Conservation (phyloP, 1,140 invertebrate species). For the Pachypsylla venusta region DNA sequence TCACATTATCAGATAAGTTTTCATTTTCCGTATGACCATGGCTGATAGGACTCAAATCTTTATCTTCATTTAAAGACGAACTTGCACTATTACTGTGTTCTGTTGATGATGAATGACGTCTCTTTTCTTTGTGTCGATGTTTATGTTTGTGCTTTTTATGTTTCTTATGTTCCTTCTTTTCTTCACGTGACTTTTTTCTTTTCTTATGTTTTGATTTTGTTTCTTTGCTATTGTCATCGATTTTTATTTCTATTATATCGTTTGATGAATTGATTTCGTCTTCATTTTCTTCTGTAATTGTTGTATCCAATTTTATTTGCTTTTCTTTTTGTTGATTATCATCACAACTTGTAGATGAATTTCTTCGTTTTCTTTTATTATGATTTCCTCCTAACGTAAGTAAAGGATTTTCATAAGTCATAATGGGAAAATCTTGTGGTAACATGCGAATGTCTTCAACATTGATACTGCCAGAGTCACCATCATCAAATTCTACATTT, state of each 20-base stretch:
- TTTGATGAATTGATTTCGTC: too few relatives aligned
- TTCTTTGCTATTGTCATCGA: too few relatives aligned
- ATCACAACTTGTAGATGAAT: neutral
- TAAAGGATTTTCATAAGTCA: slow-evolving; percentile 21
- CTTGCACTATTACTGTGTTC: neutral
- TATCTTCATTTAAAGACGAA: neutral
- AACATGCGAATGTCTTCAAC: slow-evolving; percentile 77
- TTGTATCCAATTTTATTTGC: neutral
- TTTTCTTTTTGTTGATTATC: neutral
- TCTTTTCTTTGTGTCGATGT: slow-evolving; percentile 39
- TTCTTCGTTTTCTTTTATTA: slow-evolving; percentile 2
- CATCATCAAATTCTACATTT: slow-evolving; percentile 90
- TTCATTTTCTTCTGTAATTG: neutral
- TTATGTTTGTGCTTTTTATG: slow-evolving; percentile 51
- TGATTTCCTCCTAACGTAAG: neutral
- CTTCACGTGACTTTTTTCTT: slow-evolving; percentile 46
- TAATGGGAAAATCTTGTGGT: slow-evolving; percentile 68
- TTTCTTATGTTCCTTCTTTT: slow-evolving; percentile 49
- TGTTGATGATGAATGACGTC: slow-evolving; percentile 18
- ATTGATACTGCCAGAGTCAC: slow-evolving; percentile 79
- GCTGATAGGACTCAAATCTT: neutral
- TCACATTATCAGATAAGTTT: neutral
- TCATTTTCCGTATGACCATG: neutral
- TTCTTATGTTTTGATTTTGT: slow-evolving; percentile 14
- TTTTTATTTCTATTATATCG: too few relatives aligned